Conservation (phyloP, 1,140 invertebrate species). For the Venturia canescens region DNA sequence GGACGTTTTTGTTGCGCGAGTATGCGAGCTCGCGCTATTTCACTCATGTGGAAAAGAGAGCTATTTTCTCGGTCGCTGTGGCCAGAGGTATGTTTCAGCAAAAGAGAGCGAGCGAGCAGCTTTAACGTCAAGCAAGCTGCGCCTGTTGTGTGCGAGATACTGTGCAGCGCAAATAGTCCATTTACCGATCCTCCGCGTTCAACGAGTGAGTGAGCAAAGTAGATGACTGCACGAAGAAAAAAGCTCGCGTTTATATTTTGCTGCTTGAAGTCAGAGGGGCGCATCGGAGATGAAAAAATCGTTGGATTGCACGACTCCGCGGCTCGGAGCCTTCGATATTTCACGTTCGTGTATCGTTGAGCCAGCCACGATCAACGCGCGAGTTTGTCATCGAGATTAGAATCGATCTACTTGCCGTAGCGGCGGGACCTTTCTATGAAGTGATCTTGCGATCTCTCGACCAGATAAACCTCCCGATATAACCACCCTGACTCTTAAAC, state of each 20-base stretch:
- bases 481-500: conserved; percentile 26
- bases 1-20: conserved; percentile 50
- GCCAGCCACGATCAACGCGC: conserved; percentile 44
- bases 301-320: background rate
- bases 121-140: conserved; percentile 35
- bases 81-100: conserved; percentile 27
- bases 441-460: conserved; percentile 24
- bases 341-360: conserved; percentile 9
- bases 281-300: background rate
- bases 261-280: background rate
- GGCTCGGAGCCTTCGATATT: background rate
- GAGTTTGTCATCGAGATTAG: conserved; percentile 55
- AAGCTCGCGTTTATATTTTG: background rate
- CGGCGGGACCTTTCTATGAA: conserved; percentile 48
- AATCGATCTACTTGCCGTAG: conserved; percentile 52
- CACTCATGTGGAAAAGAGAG: background rate
- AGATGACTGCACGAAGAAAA: conserved; percentile 15
- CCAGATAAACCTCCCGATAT: conserved; percentile 38
- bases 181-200: conserved; percentile 6
- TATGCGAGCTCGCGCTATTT: conserved; percentile 21
- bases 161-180: conserved; percentile 40
- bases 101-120: background rate
- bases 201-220: conserved; percentile 8
- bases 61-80: background rate
- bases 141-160: background rate